Evolutionary conservation across 2,888 invertebrate genomes (phyloP).

Genomic region (Rotaria macrura): DNA sequence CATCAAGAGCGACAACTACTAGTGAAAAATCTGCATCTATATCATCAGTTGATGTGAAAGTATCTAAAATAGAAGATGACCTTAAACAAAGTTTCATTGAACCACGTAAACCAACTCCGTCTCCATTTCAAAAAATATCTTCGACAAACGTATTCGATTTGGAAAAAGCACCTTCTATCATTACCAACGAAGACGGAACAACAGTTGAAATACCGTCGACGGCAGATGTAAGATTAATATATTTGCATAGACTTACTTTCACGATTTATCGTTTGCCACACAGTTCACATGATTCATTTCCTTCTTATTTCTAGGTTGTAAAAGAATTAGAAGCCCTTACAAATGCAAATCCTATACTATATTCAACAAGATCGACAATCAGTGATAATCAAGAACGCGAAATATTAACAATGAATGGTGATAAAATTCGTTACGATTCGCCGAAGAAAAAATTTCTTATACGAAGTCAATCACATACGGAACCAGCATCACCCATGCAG

Average conservation of each 20-base stretch:
- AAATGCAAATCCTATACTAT: neutral
- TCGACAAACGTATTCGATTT: neutral
- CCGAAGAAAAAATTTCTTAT: neutral
- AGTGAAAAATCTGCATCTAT: neutral
- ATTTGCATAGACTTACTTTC: neutral
- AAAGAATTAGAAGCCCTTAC: neutral
- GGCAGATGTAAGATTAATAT: neutral
- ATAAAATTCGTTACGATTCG: neutral
- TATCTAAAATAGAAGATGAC: neutral
- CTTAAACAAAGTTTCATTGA: neutral
- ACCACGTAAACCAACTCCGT: neutral
- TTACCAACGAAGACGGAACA: neutral
- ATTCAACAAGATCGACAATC: neutral
- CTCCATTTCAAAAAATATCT: neutral
- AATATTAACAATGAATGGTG: neutral
- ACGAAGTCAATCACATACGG: conserved; percentile 15
- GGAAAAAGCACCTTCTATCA: neutral
- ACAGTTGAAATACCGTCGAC: neutral
- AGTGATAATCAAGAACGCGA: neutral
- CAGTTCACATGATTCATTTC: neutral
- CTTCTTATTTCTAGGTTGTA: neutral
- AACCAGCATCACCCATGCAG: neutral
- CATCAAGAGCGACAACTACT: neutral
- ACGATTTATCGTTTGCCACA: too few relatives aligned
- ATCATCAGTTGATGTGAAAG: neutral